Conservation (phyloP, 2,797 vertebrate species). For the Dallia pectoralis region DNA sequence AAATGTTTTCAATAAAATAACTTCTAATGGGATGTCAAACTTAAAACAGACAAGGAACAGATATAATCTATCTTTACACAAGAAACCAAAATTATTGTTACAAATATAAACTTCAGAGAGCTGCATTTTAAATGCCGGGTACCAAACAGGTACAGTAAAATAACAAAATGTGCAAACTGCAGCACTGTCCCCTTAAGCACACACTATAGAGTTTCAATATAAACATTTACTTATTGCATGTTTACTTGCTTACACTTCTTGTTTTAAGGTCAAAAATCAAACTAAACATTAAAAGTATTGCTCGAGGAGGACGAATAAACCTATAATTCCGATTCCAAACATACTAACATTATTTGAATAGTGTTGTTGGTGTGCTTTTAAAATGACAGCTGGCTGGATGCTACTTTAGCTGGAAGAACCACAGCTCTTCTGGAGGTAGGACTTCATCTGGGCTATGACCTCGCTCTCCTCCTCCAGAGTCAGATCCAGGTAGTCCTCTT, state of each 20-base stretch:
- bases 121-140: neutral
- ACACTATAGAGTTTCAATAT: neutral
- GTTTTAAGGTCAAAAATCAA: neutral
- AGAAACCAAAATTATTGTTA: neutral
- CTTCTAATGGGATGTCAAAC: neutral
- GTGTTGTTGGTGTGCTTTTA: neutral
- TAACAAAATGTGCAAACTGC: neutral
- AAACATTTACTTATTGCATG: neutral
- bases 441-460: conserved; percentile 82
- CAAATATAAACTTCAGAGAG: neutral
- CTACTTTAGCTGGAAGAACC: conserved; percentile 24
- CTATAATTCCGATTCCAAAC: neutral
- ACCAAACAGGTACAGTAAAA: neutral
- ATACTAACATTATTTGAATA: neutral
- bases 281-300: neutral
- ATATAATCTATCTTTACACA: neutral
- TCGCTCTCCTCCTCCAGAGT: conserved; percentile 90
- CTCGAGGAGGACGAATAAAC: neutral
- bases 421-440: conserved; percentile 66
- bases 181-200: neutral
- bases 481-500: conserved; percentile 95
- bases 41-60: neutral
- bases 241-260: neutral
- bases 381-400: neutral
- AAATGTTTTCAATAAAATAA: neutral